Base-by-base conservation (phyloP, 2,113 vertebrate species). In the Campylomormyrus tamandua region DNA sequence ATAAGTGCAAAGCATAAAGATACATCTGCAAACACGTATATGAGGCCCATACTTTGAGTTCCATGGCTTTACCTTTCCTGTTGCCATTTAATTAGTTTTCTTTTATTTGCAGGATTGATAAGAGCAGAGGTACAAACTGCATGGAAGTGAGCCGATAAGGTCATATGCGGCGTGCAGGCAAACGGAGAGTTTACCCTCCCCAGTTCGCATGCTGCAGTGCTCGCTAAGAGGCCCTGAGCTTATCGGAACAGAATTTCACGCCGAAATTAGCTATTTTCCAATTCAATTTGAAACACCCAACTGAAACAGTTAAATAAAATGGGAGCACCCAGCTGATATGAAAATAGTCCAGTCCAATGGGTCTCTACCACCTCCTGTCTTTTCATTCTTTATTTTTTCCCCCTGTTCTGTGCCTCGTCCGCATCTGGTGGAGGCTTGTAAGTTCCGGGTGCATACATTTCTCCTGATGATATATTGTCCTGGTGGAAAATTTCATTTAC, bases 401-500 rank as follows among this genome's bases (percentile, higher is more conserved):
- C 96, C 96, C 96, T 96, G 96, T 97, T 97, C 97, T 96, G 95
- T 95, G 97, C 97, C 96, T 96, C 97, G 97, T 98, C 97, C 95
- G 88, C 97, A 95, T 97, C 96, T 95, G 90, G 91, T 96, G 96
- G 96, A 95, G 97, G 96, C 96, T 96, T 97, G 97, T 97, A 97
- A 96, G 96, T 97, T 98, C 96, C 95, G 94, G 96, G 95, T 92
- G 96, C 97, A 53, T 98, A 97, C 96, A 97, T 99, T 98, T 97
- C 96, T 96, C 96, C 95, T 97, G 97, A 98, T 99, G 98, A 99
- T 99, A 97, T 98, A 98, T 99, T 98, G 98, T 98, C 97, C 97
- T 97, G 96, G 96, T 96, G 96, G 96, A 96, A 97, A 98, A 99
- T 99, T 99, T 99, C 97, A 99, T 99, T 99, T 99, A 98, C 97